Base-by-base conservation (phyloP, 2,113 vertebrate species). In the Smithornis capensis region DNA sequence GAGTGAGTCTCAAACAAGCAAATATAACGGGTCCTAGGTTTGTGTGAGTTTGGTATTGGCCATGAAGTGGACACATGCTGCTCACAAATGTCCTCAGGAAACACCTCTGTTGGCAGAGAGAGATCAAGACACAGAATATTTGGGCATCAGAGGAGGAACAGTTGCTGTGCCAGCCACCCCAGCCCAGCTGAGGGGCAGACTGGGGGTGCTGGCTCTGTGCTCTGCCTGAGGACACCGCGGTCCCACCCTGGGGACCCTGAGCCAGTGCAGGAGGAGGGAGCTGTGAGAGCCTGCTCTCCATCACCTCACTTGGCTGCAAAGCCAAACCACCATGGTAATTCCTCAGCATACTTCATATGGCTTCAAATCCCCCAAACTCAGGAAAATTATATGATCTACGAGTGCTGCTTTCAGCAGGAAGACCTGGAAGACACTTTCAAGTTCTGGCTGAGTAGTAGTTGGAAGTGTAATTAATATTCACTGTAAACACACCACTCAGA, bases 381-480 rank as follows among this genome's bases (percentile, higher is more conserved):
- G 69, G 52, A 35, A 87, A 80, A 55, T 18, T 7, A 23, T 28
- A n/a, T 55, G 60, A 91, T 75, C 74, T 77, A 12, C 37, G 55
- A 67, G 52, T 52, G 49, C 52, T 78, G n/a, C 89, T 88, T 94
- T 78, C 90, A 89, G 83, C 83, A 81, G 62, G 78, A 71, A 89
- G 69, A 60, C 75, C 86, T 91, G 81, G 83, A 88, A 95, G 76
- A 83, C 31, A 60, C 88, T 96, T 92, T 55, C 73, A 82, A 91
- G 88, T 79, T 92, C 86, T 84, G 63, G 24, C 83, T 96, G 82
- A 94, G 92, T 59, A 90, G 69, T 80, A 90, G 83, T 28, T 97
- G 88, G 75, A 92, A 94, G 37, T 38, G 55, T 96, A 95, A 92
- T 94, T 96, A 96, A 97, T 95, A 97, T 97, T 96, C 97, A 95